Percentiles rank a stretch among this genome's conserved stretches.
Conservation (phyloP, 2,797 vertebrate genomes). For the Pangasius macronema region DNA sequence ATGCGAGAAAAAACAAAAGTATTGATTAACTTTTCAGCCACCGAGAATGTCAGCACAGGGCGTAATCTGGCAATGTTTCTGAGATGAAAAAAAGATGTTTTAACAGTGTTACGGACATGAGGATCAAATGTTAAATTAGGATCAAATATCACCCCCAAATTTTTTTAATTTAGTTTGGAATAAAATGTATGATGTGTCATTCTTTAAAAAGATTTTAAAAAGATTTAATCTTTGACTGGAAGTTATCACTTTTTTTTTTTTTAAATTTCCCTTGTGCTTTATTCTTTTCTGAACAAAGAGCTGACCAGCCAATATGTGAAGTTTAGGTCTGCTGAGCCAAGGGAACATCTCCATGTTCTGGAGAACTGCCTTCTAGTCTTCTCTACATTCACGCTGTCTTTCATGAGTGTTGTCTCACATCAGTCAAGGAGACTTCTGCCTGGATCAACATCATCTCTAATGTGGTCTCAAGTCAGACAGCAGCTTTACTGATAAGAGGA, state of each 20-base stretch:
- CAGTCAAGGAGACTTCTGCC: background rate
- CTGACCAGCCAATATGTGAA: background rate
- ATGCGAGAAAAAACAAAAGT: too few relatives aligned
- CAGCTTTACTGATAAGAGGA: background rate
- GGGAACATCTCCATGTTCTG: background rate
- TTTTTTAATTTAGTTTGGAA: too few relatives aligned
- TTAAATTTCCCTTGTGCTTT: background rate
- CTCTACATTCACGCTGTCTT: background rate
- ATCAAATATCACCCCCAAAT: too few relatives aligned
- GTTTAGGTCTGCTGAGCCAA: background rate
- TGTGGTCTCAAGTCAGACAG: background rate
- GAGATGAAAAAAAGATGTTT: too few relatives aligned
- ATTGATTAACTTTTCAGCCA: too few relatives aligned
- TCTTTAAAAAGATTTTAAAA: background rate
- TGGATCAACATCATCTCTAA: background rate
- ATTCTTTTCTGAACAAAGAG: background rate
- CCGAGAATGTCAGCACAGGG: too few relatives aligned
- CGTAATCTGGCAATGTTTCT: too few relatives aligned
- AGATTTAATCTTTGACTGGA: background rate
- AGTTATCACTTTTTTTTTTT: background rate
- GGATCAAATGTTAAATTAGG: too few relatives aligned
- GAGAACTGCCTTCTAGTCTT: background rate
- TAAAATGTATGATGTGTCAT: background rate
- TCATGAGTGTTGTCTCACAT: background rate
- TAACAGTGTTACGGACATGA: too few relatives aligned